phyloP scores from a whole-genome alignment of 2,888 invertebrate species.

The Psylliodes chrysocephalus region DNA sequence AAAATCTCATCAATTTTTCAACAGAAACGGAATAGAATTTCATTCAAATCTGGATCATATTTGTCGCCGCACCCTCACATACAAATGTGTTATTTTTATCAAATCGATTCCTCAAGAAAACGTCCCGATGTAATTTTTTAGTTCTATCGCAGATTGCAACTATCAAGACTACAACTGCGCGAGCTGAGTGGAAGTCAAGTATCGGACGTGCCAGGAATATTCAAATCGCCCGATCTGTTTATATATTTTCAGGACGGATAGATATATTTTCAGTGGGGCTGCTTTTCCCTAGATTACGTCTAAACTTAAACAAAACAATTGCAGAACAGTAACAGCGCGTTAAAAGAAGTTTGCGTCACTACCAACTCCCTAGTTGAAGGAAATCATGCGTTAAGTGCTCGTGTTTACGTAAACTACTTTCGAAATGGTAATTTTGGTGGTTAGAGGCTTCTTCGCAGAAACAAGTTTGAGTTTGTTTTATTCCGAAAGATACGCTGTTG shows the following conservation, averaged over 20 bases:
- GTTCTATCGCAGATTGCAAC: conserved; percentile 25
- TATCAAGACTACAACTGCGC: conserved; percentile 21
- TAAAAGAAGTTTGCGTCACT: not conserved
- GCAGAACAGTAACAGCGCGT: conserved; percentile 1
- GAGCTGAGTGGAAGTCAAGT: conserved; percentile 21
- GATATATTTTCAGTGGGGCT: not conserved
- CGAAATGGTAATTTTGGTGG: not conserved
- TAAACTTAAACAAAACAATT: conserved; percentile 12
- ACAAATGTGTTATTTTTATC: conserved; percentile 15
- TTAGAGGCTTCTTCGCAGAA: too few species aligned
- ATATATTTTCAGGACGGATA: conserved; percentile 11
- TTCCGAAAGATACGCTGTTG: too few species aligned
- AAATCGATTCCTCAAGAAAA: not conserved
- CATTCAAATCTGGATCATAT: not conserved
- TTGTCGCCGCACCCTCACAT: not conserved
- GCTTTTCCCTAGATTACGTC: conserved; percentile 1
- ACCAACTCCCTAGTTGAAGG: not conserved
- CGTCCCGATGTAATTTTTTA: not conserved
- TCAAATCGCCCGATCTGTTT: conserved; percentile 21
- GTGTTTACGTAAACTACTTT: not conserved
- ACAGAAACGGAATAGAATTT: not conserved
- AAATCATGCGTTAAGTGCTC: not conserved
- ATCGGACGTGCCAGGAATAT: conserved; percentile 29
- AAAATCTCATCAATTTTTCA: not conserved
- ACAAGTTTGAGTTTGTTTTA: too few species aligned